Base-by-base conservation (phyloP, 2,888 invertebrate genomes). In the Chrysolina americana region DNA sequence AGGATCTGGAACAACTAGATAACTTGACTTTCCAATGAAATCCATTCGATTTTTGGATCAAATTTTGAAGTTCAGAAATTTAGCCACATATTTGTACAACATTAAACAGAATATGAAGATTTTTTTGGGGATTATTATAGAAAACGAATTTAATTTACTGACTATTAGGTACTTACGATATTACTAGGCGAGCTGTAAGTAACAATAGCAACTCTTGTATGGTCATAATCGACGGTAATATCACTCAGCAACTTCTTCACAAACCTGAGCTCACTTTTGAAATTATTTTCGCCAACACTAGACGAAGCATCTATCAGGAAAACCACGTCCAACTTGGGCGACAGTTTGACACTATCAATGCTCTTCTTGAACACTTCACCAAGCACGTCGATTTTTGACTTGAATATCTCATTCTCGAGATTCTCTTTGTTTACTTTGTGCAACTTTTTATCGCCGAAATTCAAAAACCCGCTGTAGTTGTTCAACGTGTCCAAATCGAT, bases 271-370 rank as follows among this genome's bases (percentile, higher is more conserved):
- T 93, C 93, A 83, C 92, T 92, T 76, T 88, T 87, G 84, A 93
- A 94, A 86, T 94, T 93, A 21, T 89, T 86, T 76, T 89, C 89
- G 0, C 93, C 93, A 2, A 94, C 92, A 79, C 92, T 93, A 0
- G 92, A 92, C n/a, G 93, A 93, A 15, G 92, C 91, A 82, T 94
- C 94, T 63, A 94, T 91, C 63, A 93, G 87, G 84, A 94, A 93
- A 36, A 93, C 89, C 50, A 93, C 86, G 82, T 94, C 93, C 76
- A 92, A 86, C 62, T 83, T 81, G 5, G 80, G 77, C 19, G 81
- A 81, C 3, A 75, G 71, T 79, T 91, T 89, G 36, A 92, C 85
- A n/a, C 85, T 85, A 70, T 90, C 89, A 2, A 92, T 89, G 78
- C 90, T 90, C 68, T 87, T 87, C 80, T 91, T 91, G 76, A 92